Evolutionary conservation across 2,888 invertebrate species (phyloP), one percentile per base, ranked within the genome.

Genomic region (Cephus runcator): DNA sequence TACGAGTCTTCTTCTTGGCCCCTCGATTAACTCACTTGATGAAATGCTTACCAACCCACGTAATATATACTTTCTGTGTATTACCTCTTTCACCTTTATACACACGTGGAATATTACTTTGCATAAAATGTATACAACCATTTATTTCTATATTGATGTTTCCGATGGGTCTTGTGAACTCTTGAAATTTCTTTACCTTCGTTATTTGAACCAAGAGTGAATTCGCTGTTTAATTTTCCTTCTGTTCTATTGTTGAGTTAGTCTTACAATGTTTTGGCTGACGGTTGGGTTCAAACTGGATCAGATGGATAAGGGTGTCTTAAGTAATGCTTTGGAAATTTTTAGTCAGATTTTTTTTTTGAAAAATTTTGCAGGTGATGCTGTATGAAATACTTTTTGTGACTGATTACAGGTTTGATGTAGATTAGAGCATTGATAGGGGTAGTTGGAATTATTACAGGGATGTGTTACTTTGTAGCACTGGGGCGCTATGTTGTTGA

Each of bases 21-120:
- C 89, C 89, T 86, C 89, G 89, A 90, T 89, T 89, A 90, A 90
- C 90, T 85, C 87, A 84, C 89, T 89, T 88, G 90, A 90, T 89
- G 89, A 88, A 90, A 88, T 88, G 85, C 86, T 84, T 80, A 77
- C 85, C 34, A 31, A 73, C 73, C 31, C n/a, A 36, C 31, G 73
- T 75, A 77, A 36, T 71, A 15, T 31, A 31, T 12, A 31, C 12
- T 71, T 3, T 69, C 73, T 73, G 23, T n/a, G 3, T 15, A 1
- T 15, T 35, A 12, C 15, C 12, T 36, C 76, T 69, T 69, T 73
- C 56, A 34, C 40, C 73, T 77, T 77, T 34, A 35, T 40, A 30
- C 34, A 23, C 76, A 56, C 23, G 23, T 1, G 9, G 23, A 2
- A 2, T 23, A 56, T 56, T 6, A 40, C 40, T 40, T 23, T 56